Evolutionary conservation across 37 sponge, comb jelly and placozoan species (phyloP).

Genomic region (Geodia barretti): DNA sequence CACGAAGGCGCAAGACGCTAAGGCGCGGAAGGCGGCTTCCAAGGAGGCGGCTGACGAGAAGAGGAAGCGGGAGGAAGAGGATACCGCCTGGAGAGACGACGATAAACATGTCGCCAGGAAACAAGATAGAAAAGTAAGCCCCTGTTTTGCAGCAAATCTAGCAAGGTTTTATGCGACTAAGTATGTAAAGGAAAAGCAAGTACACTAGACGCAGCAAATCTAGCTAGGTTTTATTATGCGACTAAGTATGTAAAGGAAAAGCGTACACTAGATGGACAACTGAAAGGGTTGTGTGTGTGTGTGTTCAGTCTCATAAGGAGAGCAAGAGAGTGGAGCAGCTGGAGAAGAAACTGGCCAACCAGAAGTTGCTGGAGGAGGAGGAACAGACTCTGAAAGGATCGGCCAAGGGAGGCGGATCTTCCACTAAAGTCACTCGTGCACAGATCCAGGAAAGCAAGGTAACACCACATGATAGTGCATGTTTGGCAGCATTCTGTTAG

Average conservation of each 20-base stretch:
- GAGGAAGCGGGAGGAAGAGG: conserved; percentile 72
- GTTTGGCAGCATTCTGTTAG: no score
- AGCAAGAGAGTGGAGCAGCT: conserved; percentile 70
- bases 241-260: no score
- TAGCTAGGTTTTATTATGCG: no score
- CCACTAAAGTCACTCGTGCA: conserved; percentile 72
- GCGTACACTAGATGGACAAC: no score
- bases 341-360: conserved; percentile 64
- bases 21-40: conserved; percentile 68
- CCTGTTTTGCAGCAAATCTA: no score
- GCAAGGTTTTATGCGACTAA: no score
- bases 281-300: no score
- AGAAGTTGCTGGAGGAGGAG: conserved; percentile 74
- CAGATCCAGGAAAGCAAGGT: conserved; percentile 51
- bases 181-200: no score
- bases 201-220: no score
- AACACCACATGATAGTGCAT: no score
- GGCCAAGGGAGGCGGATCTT: conserved; percentile 22
- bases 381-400: conserved; percentile 65
- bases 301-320: conserved; percentile 73
- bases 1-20: conserved; percentile 87
- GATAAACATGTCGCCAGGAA: conserved; percentile 84
- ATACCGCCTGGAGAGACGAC: conserved; percentile 92
- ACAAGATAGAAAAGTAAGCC: conserved; percentile 82
- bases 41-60: conserved; percentile 52